Percentiles rank a stretch among this genome's conserved stretches.
Evolutionary conservation across 2,113 vertebrate genomes (phyloP).

Genomic region (Callithrix jacchus): DNA sequence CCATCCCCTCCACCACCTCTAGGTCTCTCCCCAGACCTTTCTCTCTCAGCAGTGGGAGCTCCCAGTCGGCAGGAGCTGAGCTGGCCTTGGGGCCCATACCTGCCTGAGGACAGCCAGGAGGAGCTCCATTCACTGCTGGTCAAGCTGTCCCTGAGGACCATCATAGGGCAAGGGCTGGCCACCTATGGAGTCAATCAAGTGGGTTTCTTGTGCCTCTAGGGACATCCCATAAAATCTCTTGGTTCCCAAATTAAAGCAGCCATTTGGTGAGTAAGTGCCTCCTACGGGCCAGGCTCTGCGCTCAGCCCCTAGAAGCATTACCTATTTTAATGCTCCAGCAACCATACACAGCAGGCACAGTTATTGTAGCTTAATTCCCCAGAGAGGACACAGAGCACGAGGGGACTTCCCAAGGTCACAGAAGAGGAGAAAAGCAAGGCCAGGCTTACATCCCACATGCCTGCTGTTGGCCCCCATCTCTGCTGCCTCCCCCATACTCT

Average conservation of each 20-base stretch:
- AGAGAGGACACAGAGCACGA: not conserved
- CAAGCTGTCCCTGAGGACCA: not conserved
- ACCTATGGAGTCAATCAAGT: not conserved
- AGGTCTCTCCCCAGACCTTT: not conserved
- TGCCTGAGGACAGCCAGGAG: not conserved
- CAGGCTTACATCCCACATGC: not conserved
- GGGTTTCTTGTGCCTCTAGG: not conserved
- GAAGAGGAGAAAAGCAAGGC: not conserved
- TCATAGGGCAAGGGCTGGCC: not conserved
- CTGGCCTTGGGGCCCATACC: not conserved
- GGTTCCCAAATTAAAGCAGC: not conserved
- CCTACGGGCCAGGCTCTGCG: not conserved
- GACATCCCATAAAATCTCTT: not conserved
- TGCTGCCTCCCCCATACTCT: not conserved
- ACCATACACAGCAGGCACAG: fast-evolving
- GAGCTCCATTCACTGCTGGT: fast-evolving
- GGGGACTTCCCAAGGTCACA: not conserved
- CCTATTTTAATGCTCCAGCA: not conserved
- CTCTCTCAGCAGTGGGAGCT: not conserved
- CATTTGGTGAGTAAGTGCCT: not conserved
- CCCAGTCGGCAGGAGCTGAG: not conserved
- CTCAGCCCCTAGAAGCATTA: not conserved
- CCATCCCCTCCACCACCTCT: fast-evolving
- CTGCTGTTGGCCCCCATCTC: not conserved
- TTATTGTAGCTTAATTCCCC: not conserved